A percentile compares a stretch with the other conserved stretches of the same genome.
These are phyloP conservation scores for Sebastiscus albofasciatus DNA, from an alignment of 2,797 vertebrate genomes.

Conservation along the genomic window DNA sequence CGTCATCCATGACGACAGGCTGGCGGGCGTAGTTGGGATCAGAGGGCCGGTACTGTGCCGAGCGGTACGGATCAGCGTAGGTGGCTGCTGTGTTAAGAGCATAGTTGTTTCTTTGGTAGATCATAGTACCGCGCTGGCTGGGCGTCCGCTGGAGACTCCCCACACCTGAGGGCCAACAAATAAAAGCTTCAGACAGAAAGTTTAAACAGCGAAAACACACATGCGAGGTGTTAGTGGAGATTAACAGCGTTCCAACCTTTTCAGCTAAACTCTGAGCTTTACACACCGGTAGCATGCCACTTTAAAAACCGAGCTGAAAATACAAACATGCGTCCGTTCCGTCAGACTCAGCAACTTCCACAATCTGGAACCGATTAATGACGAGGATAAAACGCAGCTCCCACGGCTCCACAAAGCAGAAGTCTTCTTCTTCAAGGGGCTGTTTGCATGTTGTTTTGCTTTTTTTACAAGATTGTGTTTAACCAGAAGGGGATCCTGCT, in stretches of 20 bases:
- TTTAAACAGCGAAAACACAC: neutral
- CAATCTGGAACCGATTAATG: slow-evolving; percentile 78
- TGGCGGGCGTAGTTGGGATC: slow-evolving; percentile 86
- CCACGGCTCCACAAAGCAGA: slow-evolving; percentile 59
- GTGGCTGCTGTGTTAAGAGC: slow-evolving; percentile 87
- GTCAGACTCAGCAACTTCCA: slow-evolving; percentile 60
- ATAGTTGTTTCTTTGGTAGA: slow-evolving; percentile 96
- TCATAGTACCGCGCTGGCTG: slow-evolving; percentile 93
- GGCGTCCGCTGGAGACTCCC: slow-evolving; percentile 93
- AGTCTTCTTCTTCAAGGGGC: slow-evolving; percentile 66
- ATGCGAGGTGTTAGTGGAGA: slow-evolving; percentile 1
- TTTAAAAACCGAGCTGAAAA: slow-evolving; percentile 51
- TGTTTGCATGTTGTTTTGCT: slow-evolving; percentile 52
- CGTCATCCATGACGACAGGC: slow-evolving; percentile 83
- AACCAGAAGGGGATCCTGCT: slow-evolving; percentile 51
- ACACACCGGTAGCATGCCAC: slow-evolving; percentile 22
- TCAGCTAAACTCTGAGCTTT: slow-evolving; percentile 28
- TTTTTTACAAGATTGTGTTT: slow-evolving; percentile 63
- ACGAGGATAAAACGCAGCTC: slow-evolving; percentile 64
- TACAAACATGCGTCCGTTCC: slow-evolving; percentile 70
- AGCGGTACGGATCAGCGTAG: slow-evolving; percentile 90
- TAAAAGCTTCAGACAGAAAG: slow-evolving; percentile 7
- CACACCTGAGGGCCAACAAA: slow-evolving; percentile 80
- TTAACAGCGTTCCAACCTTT: slow-evolving; percentile 43
- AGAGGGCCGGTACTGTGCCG: slow-evolving; percentile 86